phyloP scores from a whole-genome alignment of 64 coral and sea anemone species.

The Montipora cactus region DNA sequence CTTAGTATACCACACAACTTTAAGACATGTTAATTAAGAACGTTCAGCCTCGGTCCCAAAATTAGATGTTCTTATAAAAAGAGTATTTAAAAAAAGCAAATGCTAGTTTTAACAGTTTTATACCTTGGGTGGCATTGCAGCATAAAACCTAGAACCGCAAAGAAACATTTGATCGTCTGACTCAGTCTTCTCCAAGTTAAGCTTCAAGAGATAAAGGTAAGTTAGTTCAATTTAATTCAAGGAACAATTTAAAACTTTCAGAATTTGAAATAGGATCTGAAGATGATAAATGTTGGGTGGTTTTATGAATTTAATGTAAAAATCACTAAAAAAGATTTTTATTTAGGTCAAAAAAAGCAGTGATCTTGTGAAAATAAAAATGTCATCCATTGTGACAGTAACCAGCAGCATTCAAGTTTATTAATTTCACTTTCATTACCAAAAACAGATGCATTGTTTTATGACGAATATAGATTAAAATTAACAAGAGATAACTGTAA shows the following conservation, averaged over 20 bases:
- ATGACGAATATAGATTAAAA: neutral
- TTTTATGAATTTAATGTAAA: neutral
- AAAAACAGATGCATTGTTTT: neutral
- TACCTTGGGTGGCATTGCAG: slow-evolving; percentile 32
- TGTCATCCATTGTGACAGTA: neutral
- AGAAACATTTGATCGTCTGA: slow-evolving; percentile 44
- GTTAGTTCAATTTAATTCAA: neutral
- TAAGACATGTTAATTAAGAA: too few relatives aligned
- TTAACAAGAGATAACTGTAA: neutral
- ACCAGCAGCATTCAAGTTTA: neutral
- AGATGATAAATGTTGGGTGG: neutral
- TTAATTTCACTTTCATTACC: neutral
- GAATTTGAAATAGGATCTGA: neutral
- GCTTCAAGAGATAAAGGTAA: slow-evolving; percentile 39
- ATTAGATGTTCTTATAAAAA: too few relatives aligned
- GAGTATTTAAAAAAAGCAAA: neutral
- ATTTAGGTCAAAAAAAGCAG: too few relatives aligned
- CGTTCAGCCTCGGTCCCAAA: too few relatives aligned
- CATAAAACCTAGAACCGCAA: slow-evolving; percentile 28
- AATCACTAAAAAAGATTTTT: too few relatives aligned
- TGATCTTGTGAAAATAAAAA: too few relatives aligned
- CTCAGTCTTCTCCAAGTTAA: neutral
- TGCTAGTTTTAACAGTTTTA: slow-evolving; percentile 2
- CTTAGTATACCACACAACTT: too few relatives aligned
- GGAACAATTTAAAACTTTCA: neutral